Percentiles rank a stretch among this genome's conserved stretches.
phyloP scores from a whole-genome alignment of 2,113 vertebrate genomes.

The Pipra filicauda region DNA sequence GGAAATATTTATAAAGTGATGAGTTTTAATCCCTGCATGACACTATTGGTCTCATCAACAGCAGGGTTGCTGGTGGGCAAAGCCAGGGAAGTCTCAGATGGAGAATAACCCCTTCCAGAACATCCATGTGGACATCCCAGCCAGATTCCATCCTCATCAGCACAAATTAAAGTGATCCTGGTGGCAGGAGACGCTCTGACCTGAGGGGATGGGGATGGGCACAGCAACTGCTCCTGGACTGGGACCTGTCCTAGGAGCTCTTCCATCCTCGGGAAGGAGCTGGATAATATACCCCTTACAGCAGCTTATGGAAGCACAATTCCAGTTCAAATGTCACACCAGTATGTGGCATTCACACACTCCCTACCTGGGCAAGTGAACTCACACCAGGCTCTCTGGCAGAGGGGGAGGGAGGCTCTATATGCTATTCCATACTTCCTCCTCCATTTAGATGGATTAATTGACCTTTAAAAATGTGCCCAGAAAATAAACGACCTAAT shows the following conservation, averaged over 20 bases:
- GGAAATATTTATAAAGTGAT: background rate
- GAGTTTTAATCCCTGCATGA: background rate
- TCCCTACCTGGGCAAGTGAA: background rate
- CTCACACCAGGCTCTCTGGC: background rate
- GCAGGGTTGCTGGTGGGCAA: background rate
- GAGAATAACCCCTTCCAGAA: background rate
- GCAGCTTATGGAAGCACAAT: background rate
- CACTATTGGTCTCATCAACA: background rate
- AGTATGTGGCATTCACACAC: rapidly evolving
- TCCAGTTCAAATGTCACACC: background rate
- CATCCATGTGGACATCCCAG: rapidly evolving
- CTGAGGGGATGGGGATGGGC: rapidly evolving
- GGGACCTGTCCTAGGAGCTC: background rate
- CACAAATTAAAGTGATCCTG: background rate
- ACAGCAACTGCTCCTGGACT: rapidly evolving
- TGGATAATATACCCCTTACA: background rate
- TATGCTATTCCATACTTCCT: background rate
- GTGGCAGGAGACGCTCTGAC: background rate
- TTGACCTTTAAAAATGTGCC: slow-evolving; percentile 74
- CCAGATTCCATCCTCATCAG: rapidly evolving
- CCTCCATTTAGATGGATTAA: slow-evolving; percentile 71
- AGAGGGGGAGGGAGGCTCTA: background rate
- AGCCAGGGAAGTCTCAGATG: background rate
- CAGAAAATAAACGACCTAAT: slow-evolving; percentile 77
- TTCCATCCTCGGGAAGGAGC: background rate